Conservation (phyloP, 2,113 vertebrate species). For the Salvelinus namaycush region DNA sequence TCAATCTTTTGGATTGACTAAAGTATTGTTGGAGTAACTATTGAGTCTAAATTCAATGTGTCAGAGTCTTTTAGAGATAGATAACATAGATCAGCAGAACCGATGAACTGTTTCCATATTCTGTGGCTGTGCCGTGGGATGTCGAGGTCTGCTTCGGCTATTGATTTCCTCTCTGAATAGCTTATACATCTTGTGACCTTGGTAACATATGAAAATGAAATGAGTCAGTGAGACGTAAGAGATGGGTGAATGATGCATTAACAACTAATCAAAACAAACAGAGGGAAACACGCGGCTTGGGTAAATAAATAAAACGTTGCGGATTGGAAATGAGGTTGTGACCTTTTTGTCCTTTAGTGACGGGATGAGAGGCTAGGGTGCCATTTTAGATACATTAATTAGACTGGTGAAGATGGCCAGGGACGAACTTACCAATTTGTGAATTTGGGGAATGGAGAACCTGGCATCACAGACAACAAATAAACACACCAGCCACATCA, state of each 20-base stretch:
- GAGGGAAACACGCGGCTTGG: slow-evolving; percentile 8
- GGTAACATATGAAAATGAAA: slow-evolving; percentile 53
- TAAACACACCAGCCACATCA: too few species aligned
- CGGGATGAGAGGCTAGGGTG: too few species aligned
- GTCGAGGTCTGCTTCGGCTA: slow-evolving; percentile 61
- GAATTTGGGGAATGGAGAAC: neutral
- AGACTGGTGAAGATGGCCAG: neutral
- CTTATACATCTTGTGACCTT: slow-evolving; percentile 64
- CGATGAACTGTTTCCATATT: slow-evolving; percentile 40
- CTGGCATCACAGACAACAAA: too few species aligned
- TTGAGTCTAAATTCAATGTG: neutral
- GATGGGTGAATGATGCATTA: slow-evolving; percentile 51
- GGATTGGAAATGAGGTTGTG: slow-evolving; percentile 1
- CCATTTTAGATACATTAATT: neutral
- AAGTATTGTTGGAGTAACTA: neutral
- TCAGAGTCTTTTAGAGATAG: neutral
- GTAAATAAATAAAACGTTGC: slow-evolving; percentile 13
- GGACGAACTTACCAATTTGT: neutral
- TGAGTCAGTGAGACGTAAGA: slow-evolving; percentile 39
- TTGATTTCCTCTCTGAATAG: slow-evolving; percentile 63
- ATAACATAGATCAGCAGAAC: neutral
- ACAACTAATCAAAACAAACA: slow-evolving; percentile 60
- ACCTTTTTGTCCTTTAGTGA: slow-evolving; percentile 7
- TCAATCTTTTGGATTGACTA: neutral
- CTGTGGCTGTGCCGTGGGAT: slow-evolving; percentile 20